These are phyloP conservation scores for Unio delphinus DNA, from an alignment of 2,888 invertebrate genomes.

Conservation along the genomic window DNA sequence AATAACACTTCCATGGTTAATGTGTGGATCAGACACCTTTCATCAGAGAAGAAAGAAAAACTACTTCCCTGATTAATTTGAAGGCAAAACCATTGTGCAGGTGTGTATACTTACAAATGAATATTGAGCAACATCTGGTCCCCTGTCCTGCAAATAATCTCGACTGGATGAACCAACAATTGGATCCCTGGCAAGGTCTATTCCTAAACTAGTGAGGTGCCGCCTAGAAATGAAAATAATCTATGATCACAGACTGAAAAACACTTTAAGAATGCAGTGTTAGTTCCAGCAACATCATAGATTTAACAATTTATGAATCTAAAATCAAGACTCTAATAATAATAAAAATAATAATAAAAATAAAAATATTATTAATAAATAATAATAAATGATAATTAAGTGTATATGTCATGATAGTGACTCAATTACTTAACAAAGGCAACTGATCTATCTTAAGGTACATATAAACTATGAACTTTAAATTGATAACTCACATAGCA, in stretches of 20 bases:
- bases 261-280: neutral
- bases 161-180: slow-evolving; percentile 32
- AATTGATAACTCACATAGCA: too few relatives aligned
- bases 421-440: too few relatives aligned
- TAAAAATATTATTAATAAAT: too few relatives aligned
- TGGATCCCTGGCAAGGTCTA: slow-evolving; percentile 53
- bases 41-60: neutral
- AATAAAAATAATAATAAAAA: too few relatives aligned
- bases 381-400: too few relatives aligned
- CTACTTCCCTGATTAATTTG: neutral
- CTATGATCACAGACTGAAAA: neutral
- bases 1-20: too few relatives aligned
- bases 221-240: slow-evolving; percentile 11
- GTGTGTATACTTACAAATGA: slow-evolving; percentile 32
- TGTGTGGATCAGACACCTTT: slow-evolving; percentile 3
- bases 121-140: slow-evolving; percentile 25
- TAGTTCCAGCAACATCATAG: neutral
- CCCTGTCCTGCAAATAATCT: slow-evolving; percentile 28
- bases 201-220: slow-evolving; percentile 56
- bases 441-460: too few relatives aligned
- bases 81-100: neutral
- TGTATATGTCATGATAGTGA: too few relatives aligned
- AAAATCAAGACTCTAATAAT: too few relatives aligned
- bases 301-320: neutral
- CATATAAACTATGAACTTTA: too few relatives aligned